Evolutionary conservation across 2,797 vertebrate species (phyloP).

Genomic region (Tamandua tetradactyla): DNA sequence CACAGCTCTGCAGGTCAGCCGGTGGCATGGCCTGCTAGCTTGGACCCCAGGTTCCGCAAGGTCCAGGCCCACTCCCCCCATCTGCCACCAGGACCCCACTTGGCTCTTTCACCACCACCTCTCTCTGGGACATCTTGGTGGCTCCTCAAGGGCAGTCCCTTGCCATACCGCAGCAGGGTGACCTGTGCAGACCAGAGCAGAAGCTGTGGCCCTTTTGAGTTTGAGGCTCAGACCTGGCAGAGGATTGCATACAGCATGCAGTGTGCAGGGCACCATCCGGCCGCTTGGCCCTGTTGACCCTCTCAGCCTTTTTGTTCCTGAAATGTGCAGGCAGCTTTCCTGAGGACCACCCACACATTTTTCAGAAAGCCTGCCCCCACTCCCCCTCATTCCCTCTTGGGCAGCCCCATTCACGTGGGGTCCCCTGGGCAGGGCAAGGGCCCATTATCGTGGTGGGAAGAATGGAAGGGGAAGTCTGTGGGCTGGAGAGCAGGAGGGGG

Average conservation of each 20-base stretch:
- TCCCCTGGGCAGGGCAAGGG: background rate
- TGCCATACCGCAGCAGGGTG: background rate
- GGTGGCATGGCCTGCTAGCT: background rate
- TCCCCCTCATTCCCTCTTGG: background rate
- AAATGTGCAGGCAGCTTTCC: background rate
- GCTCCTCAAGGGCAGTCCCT: fast-evolving
- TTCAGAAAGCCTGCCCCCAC: fast-evolving
- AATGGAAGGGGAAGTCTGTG: fast-evolving
- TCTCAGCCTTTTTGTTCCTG: background rate
- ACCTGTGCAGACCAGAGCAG: background rate
- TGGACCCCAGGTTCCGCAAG: too few relatives aligned
- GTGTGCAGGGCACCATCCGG: too few relatives aligned
- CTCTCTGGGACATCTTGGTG: too few relatives aligned
- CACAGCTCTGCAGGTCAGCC: too few relatives aligned
- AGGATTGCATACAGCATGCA: too few relatives aligned
- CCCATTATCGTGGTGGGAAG: background rate
- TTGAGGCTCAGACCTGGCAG: background rate
- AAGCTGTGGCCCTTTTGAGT: too few relatives aligned
- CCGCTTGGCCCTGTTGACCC: fast-evolving
- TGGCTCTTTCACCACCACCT: too few relatives aligned
- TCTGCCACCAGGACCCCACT: fast-evolving
- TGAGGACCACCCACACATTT: too few relatives aligned
- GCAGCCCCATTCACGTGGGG: fast-evolving
- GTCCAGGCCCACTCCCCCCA: background rate
- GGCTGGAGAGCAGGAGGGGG: background rate